Conservation (phyloP, 1,140 invertebrate species). For the Drusus annulatus region DNA sequence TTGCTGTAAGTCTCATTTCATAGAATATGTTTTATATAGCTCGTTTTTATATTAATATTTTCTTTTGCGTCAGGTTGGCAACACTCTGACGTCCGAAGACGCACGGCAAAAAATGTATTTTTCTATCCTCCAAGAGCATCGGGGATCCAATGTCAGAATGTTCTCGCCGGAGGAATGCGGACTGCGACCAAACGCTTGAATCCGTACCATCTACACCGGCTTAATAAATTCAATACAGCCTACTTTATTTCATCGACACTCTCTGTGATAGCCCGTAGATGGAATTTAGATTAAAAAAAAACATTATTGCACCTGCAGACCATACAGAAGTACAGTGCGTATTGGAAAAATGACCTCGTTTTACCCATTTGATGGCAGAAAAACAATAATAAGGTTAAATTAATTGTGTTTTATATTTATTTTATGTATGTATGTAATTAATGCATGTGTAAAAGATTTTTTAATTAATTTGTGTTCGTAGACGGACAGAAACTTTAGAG, state of each 20-base stretch:
- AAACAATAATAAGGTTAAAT: background rate
- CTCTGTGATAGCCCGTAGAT: conserved; percentile 30
- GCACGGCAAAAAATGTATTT: conserved; percentile 48
- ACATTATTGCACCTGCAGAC: conserved; percentile 14
- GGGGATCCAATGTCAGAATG: conserved; percentile 52
- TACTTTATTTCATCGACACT: conserved; percentile 35
- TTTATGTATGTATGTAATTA: no score
- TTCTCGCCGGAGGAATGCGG: conserved; percentile 42
- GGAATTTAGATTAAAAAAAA: conserved; percentile 20
- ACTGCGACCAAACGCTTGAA: conserved; percentile 3
- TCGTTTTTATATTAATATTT: no score
- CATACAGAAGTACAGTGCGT: background rate
- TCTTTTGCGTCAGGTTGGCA: background rate
- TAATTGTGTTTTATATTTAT: no score
- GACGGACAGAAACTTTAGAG: no score
- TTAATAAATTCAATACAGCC: conserved; percentile 34
- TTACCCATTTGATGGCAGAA: background rate
- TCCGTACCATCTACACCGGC: background rate
- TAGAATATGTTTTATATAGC: no score
- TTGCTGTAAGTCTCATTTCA: no score
- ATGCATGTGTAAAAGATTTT: no score
- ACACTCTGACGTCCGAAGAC: conserved; percentile 15
- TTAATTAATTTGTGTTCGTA: no score
- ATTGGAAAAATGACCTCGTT: no score
- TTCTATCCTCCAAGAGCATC: conserved; percentile 45